These are phyloP conservation scores for Euthynnus affinis DNA, from an alignment of 2,797 vertebrate genomes.

Conservation along the genomic window DNA sequence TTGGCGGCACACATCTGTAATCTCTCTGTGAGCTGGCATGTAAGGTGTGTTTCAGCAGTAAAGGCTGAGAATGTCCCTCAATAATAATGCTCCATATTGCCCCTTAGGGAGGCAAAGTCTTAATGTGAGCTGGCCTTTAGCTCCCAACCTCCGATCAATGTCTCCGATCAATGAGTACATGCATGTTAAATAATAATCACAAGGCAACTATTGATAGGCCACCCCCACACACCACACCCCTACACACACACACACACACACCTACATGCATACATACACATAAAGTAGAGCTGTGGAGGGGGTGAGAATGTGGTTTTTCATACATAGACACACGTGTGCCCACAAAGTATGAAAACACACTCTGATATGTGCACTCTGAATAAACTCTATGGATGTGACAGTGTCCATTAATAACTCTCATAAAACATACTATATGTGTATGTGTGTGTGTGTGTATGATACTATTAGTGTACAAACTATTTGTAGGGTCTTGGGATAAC, in stretches of 20 bases:
- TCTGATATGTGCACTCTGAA: not conserved
- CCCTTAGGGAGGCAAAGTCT: slow-evolving; percentile 79
- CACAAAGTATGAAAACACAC: not conserved
- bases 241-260: slow-evolving; percentile 33
- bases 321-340: not conserved
- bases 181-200: slow-evolving; percentile 89
- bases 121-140: slow-evolving; percentile 85
- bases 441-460: not conserved
- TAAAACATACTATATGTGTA: not conserved
- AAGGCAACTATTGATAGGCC: slow-evolving; percentile 84
- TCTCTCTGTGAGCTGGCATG: slow-evolving; percentile 60
- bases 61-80: slow-evolving; percentile 74
- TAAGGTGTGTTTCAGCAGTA: slow-evolving; percentile 68
- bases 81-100: slow-evolving; percentile 77
- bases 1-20: slow-evolving; percentile 53
- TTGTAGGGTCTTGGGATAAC: not conserved
- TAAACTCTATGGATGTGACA: not conserved
- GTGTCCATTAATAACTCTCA: not conserved
- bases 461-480: not conserved
- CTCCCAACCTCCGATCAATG: slow-evolving; percentile 82
- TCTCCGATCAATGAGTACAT: slow-evolving; percentile 83
- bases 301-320: not conserved
- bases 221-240: slow-evolving; percentile 40
- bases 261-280: slow-evolving; percentile 24
- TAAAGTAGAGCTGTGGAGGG: slow-evolving; percentile 13